Evolutionary conservation across 1,140 invertebrate species (phyloP).

Genomic region (Neodiprion lecontei): DNA sequence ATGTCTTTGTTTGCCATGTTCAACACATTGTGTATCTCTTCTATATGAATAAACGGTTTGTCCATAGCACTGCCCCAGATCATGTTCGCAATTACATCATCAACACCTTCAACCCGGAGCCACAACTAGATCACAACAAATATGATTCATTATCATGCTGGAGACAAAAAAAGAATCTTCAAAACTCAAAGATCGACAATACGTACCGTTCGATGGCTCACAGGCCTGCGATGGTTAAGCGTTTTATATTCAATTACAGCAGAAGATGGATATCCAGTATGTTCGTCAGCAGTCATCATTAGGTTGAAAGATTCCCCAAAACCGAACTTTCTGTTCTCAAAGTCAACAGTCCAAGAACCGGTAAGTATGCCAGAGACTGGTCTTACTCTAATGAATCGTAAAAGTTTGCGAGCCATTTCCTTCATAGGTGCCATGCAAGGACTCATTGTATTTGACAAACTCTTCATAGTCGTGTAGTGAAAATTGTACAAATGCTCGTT

Average conservation of each 20-base stretch:
- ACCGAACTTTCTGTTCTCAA: constrained; percentile 42
- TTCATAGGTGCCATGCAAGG: constrained; percentile 43
- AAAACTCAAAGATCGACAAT: constrained; percentile 3
- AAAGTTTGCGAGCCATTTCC: constrained; percentile 43
- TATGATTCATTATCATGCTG: neutral
- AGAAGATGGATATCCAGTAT: constrained; percentile 33
- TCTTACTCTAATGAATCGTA: constrained; percentile 37
- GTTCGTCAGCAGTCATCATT: constrained; percentile 29
- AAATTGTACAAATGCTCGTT: constrained; percentile 57
- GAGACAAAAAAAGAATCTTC: neutral
- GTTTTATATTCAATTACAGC: constrained; percentile 29
- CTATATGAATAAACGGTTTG: neutral
- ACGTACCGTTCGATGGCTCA: constrained; percentile 35
- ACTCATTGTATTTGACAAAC: constrained; percentile 46
- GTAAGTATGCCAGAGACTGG: constrained; percentile 31
- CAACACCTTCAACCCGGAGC: neutral
- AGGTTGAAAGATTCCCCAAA: constrained; percentile 34
- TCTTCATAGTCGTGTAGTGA: constrained; percentile 53
- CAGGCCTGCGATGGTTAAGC: constrained; percentile 27
- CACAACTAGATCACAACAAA: constrained; percentile 24
- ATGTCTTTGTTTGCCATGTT: constrained; percentile 25
- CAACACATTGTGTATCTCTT: constrained; percentile 6
- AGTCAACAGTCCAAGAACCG: constrained; percentile 34
- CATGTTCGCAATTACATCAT: neutral
- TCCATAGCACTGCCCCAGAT: constrained; percentile 11